phyloP scores from a whole-genome alignment of 2,888 invertebrate genomes.

The Limnephilus rhombicus region DNA sequence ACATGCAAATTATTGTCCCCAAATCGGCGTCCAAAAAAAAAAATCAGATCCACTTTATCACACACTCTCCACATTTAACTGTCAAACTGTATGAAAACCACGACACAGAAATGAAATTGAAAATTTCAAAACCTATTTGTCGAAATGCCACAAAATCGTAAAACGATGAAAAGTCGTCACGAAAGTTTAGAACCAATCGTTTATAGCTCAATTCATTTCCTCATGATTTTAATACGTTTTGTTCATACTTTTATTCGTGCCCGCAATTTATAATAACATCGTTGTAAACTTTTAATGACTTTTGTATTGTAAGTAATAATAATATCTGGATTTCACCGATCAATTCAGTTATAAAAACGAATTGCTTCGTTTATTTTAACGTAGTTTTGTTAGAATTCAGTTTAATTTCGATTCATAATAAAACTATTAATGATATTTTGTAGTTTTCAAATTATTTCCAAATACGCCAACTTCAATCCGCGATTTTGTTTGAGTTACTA shows the following conservation, averaged over 20 bases:
- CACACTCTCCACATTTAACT: not conserved
- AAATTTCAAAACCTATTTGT: not conserved
- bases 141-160: not conserved
- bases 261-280: not conserved
- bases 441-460: not conserved
- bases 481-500: not conserved
- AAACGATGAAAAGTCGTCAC: not conserved
- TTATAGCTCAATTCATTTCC: not conserved
- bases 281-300: not conserved
- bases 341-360: not conserved
- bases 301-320: not conserved
- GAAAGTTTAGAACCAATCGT: not conserved
- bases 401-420: not conserved
- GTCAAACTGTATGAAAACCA: not conserved
- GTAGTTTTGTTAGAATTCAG: not conserved
- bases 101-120: not conserved
- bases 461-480: not conserved
- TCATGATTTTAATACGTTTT: not conserved
- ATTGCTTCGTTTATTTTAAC: not conserved
- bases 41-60: not conserved
- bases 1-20: too few relatives aligned
- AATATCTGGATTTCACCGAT: not conserved
- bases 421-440: not conserved
- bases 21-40: not conserved
- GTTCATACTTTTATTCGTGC: not conserved